Evolutionary conservation across 2,113 vertebrate species (phyloP).

Genomic region (Physeter macrocephalus): DNA sequence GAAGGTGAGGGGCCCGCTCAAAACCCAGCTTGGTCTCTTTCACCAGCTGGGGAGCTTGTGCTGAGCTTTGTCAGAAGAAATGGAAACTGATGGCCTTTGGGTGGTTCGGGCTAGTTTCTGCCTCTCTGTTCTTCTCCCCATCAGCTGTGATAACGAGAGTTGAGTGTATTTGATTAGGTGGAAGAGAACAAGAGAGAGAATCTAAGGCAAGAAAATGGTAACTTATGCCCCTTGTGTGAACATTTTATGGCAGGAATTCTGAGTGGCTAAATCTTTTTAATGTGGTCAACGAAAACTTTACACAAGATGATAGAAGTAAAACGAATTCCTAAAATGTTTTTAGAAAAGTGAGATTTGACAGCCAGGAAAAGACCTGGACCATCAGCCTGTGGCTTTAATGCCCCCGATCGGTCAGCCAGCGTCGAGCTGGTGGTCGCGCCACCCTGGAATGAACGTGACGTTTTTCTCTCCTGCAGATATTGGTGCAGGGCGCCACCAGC

Average conservation of each 20-base stretch:
- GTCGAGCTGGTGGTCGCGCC: neutral
- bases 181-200: neutral
- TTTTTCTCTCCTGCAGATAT: slow-evolving; percentile 69
- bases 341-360: neutral
- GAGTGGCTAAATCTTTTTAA: neutral
- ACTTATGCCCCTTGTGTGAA: neutral
- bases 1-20: neutral
- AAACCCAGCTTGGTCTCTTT: neutral
- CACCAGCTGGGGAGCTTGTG: neutral
- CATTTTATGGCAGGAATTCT: neutral
- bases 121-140: neutral
- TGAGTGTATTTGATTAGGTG: neutral
- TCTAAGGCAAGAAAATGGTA: neutral
- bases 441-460: neutral
- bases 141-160: neutral
- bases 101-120: neutral
- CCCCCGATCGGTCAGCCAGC: neutral
- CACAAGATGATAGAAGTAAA: neutral
- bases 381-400: neutral
- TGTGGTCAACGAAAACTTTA: neutral
- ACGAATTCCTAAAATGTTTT: neutral
- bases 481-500: neutral
- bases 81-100: neutral
- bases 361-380: neutral
- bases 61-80: neutral